phyloP scores from a whole-genome alignment of 2,888 invertebrate species.

The Caenorhabditis wallacei region DNA sequence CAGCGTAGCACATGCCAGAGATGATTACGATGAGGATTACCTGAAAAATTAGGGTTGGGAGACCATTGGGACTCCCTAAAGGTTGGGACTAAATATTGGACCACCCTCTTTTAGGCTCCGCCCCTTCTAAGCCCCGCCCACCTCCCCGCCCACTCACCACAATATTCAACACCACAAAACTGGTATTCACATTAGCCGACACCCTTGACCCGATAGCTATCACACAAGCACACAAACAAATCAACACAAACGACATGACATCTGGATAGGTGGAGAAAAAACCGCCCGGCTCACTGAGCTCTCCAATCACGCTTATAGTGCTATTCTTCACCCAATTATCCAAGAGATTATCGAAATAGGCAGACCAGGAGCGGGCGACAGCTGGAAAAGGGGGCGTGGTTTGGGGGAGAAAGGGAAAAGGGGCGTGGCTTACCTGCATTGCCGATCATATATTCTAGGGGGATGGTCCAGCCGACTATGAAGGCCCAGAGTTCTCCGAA shows the following conservation, averaged over 20 bases:
- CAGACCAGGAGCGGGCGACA: slow-evolving; percentile 85
- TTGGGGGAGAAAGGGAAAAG: background rate
- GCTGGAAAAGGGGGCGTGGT: slow-evolving; percentile 79
- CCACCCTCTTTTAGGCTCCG: background rate
- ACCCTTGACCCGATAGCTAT: slow-evolving; percentile 83
- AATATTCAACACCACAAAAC: slow-evolving; percentile 81
- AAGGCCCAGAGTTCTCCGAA: slow-evolving; percentile 97
- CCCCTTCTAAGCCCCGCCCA: background rate
- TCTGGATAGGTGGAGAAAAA: slow-evolving; percentile 83
- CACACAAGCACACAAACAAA: slow-evolving; percentile 81
- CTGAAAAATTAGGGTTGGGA: slow-evolving; percentile 51
- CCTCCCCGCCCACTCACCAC: slow-evolving; percentile 36
- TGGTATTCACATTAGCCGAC: slow-evolving; percentile 83
- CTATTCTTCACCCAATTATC: slow-evolving; percentile 79
- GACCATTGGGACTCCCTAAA: too few relatives aligned
- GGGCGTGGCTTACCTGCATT: slow-evolving; percentile 65
- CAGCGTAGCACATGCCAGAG: slow-evolving; percentile 91
- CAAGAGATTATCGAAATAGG: slow-evolving; percentile 84
- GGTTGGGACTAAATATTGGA: background rate
- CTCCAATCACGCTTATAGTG: slow-evolving; percentile 79
- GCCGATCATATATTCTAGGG: slow-evolving; percentile 89
- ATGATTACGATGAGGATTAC: slow-evolving; percentile 84
- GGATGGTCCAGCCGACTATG: slow-evolving; percentile 85
- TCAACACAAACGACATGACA: slow-evolving; percentile 81
- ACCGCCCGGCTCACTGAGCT: slow-evolving; percentile 55